Percentiles rank a stretch among this genome's conserved stretches.
Evolutionary conservation across 2,797 vertebrate genomes (phyloP).

Genomic region (Sorex maritimensis): DNA sequence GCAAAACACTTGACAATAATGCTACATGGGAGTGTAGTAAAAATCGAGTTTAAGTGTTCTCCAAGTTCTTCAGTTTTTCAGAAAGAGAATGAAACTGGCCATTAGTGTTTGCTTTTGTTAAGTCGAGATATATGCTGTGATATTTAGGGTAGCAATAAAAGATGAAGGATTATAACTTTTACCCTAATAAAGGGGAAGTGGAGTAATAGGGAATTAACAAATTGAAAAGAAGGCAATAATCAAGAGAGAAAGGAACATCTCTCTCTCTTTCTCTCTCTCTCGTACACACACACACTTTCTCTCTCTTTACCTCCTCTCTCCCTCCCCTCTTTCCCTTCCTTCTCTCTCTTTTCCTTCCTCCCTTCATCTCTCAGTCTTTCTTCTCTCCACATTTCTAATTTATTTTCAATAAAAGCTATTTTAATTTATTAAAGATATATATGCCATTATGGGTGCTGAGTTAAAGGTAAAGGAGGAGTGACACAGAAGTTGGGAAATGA

Average conservation of each 20-base stretch:
- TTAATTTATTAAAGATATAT: too few species aligned
- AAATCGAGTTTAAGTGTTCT: background rate
- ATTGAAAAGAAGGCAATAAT: background rate
- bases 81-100: background rate
- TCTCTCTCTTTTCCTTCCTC: too few species aligned
- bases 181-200: conserved; percentile 1
- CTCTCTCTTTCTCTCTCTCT: too few species aligned
- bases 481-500: background rate
- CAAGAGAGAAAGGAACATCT: background rate
- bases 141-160: background rate
- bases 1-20: background rate
- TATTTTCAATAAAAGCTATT: too few species aligned
- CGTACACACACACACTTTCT: too few species aligned
- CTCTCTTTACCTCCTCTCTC: too few species aligned
- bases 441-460: background rate
- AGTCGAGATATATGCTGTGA: background rate
- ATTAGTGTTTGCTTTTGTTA: conserved; percentile 6
- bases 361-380: too few species aligned
- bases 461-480: background rate
- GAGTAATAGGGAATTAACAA: background rate
- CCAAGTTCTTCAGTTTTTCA: background rate
- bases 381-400: too few species aligned
- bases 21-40: background rate
- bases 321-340: too few species aligned
- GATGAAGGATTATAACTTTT: conserved; percentile 10